Evolutionary conservation across 2,797 vertebrate species (phyloP).

Genomic region (Sciurus vulgaris): DNA sequence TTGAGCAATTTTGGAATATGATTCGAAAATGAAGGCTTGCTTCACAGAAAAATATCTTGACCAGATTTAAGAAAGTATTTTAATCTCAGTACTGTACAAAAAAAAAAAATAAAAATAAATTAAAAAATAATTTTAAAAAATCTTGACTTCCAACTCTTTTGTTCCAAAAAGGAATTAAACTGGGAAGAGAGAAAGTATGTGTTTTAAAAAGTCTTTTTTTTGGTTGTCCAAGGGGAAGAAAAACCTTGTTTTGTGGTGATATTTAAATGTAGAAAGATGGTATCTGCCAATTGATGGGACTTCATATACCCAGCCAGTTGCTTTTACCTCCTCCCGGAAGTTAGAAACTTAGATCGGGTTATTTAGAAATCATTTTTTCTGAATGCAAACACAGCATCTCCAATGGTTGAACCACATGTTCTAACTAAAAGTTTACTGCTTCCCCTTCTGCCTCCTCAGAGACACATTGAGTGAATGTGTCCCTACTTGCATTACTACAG

Average conservation of each 20-base stretch:
- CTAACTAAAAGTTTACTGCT: background rate
- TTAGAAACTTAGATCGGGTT: background rate
- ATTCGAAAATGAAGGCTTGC: background rate
- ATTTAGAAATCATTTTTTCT: conserved; percentile 5
- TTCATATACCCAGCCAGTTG: background rate
- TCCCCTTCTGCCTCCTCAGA: background rate
- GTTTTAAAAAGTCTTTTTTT: background rate
- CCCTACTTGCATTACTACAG: background rate
- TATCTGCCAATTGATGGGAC: background rate
- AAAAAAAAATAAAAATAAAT: no score
- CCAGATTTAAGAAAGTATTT: background rate
- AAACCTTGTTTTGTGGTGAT: background rate
- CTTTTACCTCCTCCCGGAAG: background rate
- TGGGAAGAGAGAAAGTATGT: background rate
- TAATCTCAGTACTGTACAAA: no score
- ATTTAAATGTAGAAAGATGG: background rate
- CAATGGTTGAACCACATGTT: background rate
- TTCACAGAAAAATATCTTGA: conserved; percentile 6
- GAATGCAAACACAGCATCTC: background rate
- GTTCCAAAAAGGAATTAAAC: background rate
- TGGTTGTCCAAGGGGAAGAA: background rate
- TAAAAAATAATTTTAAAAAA: no score
- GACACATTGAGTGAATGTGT: background rate
- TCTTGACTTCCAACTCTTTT: background rate
- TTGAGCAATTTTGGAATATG: conserved; percentile 23